phyloP scores from a whole-genome alignment of 2,888 invertebrate genomes.

The Sarcophaga rosellei region DNA sequence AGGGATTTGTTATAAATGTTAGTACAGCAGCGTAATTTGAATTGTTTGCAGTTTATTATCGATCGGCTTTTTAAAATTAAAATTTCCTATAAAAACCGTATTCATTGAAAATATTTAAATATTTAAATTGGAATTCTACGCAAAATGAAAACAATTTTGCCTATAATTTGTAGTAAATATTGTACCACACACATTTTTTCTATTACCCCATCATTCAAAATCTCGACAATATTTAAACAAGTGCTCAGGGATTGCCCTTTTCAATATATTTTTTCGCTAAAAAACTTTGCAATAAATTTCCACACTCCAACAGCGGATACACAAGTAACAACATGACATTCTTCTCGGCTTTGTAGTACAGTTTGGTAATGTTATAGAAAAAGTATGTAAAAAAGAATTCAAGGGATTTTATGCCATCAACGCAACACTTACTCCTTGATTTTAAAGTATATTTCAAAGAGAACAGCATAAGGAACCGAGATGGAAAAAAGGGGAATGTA shows the following conservation, averaged over 20 bases:
- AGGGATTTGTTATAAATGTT: too few species aligned
- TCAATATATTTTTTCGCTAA: neutral
- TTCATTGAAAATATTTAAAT: too few species aligned
- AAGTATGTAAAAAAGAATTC: neutral
- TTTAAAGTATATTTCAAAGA: slow-evolving; percentile 29
- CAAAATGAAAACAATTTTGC: too few species aligned
- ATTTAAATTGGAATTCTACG: too few species aligned
- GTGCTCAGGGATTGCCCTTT: neutral
- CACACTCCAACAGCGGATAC: slow-evolving; percentile 44
- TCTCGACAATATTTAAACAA: slow-evolving; percentile 24
- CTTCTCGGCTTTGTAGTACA: slow-evolving; percentile 7
- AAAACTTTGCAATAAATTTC: slow-evolving; percentile 49
- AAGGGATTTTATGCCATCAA: slow-evolving; percentile 54
- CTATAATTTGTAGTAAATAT: too few species aligned
- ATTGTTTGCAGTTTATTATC: too few species aligned
- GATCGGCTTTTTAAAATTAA: too few species aligned
- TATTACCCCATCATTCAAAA: neutral
- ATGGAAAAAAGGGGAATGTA: neutral
- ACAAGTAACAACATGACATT: slow-evolving; percentile 51
- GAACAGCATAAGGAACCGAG: neutral
- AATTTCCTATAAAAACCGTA: too few species aligned
- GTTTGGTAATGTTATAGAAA: neutral
- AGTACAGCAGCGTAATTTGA: too few species aligned
- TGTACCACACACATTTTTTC: neutral
- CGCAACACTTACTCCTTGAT: slow-evolving; percentile 35